A percentile compares a stretch with the other conserved stretches of the same genome.
Evolutionary conservation across 2,113 vertebrate species (phyloP).

Genomic region (Chionis minor): DNA sequence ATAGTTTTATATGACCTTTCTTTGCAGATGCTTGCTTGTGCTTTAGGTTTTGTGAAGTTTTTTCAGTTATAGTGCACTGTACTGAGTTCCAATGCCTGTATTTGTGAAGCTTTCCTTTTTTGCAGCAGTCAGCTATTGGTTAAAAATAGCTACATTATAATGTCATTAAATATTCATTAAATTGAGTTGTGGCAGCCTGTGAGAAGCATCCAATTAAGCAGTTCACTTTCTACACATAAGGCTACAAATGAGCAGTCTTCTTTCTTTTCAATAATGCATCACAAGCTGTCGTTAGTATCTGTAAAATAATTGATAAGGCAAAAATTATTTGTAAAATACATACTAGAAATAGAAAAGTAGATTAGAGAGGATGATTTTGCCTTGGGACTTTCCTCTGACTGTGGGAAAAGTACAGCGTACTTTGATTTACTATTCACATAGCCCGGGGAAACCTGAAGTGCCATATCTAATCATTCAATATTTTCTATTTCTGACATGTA

Average conservation of each 20-base stretch:
- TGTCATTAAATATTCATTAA: constrained; percentile 48
- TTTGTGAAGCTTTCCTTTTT: not conserved
- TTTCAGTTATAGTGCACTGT: not conserved
- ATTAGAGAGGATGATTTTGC: constrained; percentile 27
- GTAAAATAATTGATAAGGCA: constrained; percentile 50
- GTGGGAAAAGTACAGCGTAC: not conserved
- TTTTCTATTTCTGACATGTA: constrained; percentile 12
- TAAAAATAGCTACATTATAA: constrained; percentile 34
- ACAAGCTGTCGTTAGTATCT: not conserved
- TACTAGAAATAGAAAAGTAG: constrained; percentile 15
- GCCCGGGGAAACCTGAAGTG: constrained; percentile 7
- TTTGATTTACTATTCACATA: constrained; percentile 36
- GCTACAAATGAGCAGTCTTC: constrained; percentile 14
- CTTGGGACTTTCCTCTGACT: not conserved
- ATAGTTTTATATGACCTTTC: not conserved
- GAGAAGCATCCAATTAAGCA: constrained; percentile 29
- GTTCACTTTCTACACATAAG: constrained; percentile 13
- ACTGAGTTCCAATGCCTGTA: not conserved
- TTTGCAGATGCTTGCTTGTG: accelerated
- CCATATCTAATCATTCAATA: not conserved
- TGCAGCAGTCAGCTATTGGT: not conserved
- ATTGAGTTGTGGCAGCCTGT: constrained; percentile 1
- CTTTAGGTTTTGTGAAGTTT: not conserved
- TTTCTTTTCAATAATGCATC: constrained; percentile 44
- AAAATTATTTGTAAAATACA: constrained; percentile 47